phyloP scores from a whole-genome alignment of 1,140 invertebrate species.

The Drosophila varians region DNA sequence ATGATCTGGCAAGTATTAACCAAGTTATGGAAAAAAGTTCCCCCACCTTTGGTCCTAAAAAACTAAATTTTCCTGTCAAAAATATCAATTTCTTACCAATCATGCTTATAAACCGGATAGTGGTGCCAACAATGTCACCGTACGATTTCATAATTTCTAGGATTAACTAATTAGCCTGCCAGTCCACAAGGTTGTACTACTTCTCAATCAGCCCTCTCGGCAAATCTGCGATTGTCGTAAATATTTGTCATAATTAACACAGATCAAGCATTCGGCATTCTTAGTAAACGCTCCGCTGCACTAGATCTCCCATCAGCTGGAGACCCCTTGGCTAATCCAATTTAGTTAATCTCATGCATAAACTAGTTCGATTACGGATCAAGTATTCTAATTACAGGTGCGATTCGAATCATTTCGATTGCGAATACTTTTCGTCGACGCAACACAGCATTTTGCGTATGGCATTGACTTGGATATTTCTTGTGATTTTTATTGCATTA shows the following conservation, averaged over 20 bases:
- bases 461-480: conserved; percentile 48
- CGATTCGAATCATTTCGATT: conserved; percentile 4
- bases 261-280: conserved; percentile 42
- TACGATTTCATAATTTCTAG: neutral
- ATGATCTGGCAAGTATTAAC: too few species aligned
- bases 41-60: too few species aligned
- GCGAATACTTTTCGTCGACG: conserved; percentile 29
- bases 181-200: conserved; percentile 5
- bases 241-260: conserved; percentile 54
- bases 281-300: conserved; percentile 17
- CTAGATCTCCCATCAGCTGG: conserved; percentile 11
- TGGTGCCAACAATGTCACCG: neutral
- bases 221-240: conserved; percentile 20
- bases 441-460: conserved; percentile 25
- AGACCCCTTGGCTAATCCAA: conserved; percentile 32
- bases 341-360: conserved; percentile 45
- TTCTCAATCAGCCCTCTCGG: conserved; percentile 4
- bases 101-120: neutral
- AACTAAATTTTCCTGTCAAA: too few species aligned
- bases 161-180: neutral
- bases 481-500: conserved; percentile 14
- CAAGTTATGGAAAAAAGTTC: too few species aligned
- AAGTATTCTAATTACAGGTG: conserved; percentile 43
- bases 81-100: too few species aligned
- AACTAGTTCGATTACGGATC: conserved; percentile 38